Conservation (phyloP, 2,797 vertebrate genomes). For the Nannoperca australis region DNA sequence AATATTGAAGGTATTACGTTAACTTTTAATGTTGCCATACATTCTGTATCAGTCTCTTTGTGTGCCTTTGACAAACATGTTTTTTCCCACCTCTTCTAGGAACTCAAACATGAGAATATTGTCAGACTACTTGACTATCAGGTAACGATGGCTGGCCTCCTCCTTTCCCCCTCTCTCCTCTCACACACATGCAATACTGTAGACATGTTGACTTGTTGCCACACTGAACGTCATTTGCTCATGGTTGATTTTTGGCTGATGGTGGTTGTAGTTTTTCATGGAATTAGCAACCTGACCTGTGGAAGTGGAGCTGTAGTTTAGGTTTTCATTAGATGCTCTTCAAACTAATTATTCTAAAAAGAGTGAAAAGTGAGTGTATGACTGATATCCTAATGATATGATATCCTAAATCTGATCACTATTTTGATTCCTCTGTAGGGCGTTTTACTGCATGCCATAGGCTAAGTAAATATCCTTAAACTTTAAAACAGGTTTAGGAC, state of each 20-base stretch:
- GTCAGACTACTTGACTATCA: slow-evolving; percentile 96
- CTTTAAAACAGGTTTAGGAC: slow-evolving; percentile 7
- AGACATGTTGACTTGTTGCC: slow-evolving; percentile 32
- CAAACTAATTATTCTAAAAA: background rate
- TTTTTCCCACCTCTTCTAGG: slow-evolving; percentile 78
- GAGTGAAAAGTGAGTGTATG: background rate
- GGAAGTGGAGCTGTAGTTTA: slow-evolving; percentile 4
- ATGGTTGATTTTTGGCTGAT: background rate
- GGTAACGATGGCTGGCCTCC: slow-evolving; percentile 77
- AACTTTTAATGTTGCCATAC: background rate
- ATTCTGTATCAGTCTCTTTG: background rate
- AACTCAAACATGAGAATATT: slow-evolving; percentile 97
- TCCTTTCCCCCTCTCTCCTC: background rate
- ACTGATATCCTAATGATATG: background rate
- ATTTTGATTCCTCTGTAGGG: background rate
- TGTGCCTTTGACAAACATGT: slow-evolving; percentile 1
- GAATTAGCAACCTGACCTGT: background rate
- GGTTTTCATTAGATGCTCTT: background rate
- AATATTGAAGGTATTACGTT: slow-evolving; percentile 92
- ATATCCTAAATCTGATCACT: background rate
- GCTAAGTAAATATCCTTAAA: background rate
- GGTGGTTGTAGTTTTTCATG: slow-evolving; percentile 43
- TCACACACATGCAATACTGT: background rate
- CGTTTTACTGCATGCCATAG: background rate
- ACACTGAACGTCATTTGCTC: background rate